These are phyloP conservation scores for Anthoscopus minutus DNA, from an alignment of 2,113 vertebrate genomes.

Conservation along the genomic window DNA sequence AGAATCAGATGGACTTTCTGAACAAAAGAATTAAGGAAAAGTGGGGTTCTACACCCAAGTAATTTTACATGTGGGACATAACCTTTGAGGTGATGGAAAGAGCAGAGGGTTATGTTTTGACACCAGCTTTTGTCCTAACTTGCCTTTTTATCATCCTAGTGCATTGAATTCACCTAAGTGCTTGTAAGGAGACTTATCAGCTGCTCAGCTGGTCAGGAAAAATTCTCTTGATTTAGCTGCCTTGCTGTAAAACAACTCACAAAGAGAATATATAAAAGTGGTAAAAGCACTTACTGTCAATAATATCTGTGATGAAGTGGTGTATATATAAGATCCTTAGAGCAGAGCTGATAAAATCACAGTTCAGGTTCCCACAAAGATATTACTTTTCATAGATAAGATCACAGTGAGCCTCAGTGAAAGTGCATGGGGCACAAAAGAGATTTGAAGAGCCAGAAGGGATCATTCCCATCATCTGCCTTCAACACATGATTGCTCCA, in stretches of 20 bases:
- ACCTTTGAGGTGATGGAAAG: not conserved
- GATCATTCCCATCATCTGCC: not conserved
- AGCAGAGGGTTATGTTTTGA: not conserved
- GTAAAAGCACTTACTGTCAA: conserved; percentile 33
- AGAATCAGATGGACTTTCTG: not conserved
- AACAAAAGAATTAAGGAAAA: not conserved
- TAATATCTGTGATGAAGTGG: not conserved
- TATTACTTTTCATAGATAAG: not conserved
- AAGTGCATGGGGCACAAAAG: not conserved
- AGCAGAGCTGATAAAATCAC: not conserved
- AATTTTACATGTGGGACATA: not conserved
- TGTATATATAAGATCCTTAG: not conserved
- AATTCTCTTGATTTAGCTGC: conserved; percentile 1
- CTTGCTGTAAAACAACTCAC: conserved; percentile 17
- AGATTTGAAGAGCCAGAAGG: not conserved
- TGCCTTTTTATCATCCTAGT: not conserved
- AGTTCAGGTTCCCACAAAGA: not conserved
- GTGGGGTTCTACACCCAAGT: not conserved
- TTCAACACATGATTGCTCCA: not conserved
- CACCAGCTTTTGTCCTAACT: not conserved
- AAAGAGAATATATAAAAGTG: conserved; percentile 7
- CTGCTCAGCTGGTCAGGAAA: not conserved
- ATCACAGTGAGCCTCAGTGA: not conserved
- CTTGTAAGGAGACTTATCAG: not conserved
- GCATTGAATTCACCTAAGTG: not conserved